A percentile compares a stretch with the other conserved stretches of the same genome.
Conservation (phyloP, 2,888 invertebrate species). For the Polydesmus complanatus region DNA sequence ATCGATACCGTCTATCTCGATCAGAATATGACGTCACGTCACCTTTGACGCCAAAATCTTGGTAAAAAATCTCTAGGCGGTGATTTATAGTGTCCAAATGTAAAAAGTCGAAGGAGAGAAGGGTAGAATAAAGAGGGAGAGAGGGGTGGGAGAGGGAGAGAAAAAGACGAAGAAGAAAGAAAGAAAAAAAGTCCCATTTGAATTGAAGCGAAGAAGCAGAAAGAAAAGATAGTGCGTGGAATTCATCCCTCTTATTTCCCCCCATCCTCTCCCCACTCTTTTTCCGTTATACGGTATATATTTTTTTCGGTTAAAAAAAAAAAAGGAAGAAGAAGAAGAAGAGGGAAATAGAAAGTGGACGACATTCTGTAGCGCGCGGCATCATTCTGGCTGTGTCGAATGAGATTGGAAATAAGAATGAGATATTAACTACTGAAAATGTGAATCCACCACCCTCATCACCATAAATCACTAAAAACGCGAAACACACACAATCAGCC, state of each 20-base stretch:
- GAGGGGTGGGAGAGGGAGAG: not conserved
- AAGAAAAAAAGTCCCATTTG: not conserved
- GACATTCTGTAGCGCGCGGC: not conserved
- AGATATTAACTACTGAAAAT: not conserved
- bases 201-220: not conserved
- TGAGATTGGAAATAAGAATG: not conserved
- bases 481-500: too few species aligned
- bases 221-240: not conserved
- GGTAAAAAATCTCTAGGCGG: not conserved
- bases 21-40: not conserved
- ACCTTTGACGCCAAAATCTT: not conserved
- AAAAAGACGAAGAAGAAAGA: not conserved
- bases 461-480: not conserved
- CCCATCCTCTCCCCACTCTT: not conserved
- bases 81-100: not conserved
- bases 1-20: not conserved
- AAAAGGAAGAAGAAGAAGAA: not conserved
- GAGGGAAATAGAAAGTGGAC: not conserved
- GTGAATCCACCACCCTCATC: not conserved
- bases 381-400: not conserved
- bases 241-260: not conserved
- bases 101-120: too few species aligned
- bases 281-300: not conserved
- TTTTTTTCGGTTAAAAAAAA: not conserved
- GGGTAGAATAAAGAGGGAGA: too few species aligned